A percentile compares a stretch with the other conserved stretches of the same genome.
phyloP scores from a whole-genome alignment of 2,888 invertebrate genomes.

The Xanthia togata region DNA sequence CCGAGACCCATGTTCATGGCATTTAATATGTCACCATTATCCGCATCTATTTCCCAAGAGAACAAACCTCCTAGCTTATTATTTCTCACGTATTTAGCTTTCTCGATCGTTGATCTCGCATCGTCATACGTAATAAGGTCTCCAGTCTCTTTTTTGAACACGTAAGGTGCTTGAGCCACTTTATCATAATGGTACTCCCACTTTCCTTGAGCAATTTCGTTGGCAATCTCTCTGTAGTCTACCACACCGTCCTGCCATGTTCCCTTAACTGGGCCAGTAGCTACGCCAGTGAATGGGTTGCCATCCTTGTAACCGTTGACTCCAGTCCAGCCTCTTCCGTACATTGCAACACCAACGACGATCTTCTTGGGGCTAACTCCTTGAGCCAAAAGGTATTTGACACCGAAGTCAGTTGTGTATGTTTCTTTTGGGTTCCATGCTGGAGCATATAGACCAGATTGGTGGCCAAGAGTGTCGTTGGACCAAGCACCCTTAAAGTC shows the following conservation, averaged over 20 bases:
- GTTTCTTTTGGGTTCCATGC: constrained; percentile 86
- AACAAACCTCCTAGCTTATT: constrained; percentile 87
- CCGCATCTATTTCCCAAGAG: constrained; percentile 88
- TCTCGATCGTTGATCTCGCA: constrained; percentile 86
- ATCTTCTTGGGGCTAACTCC: constrained; percentile 87
- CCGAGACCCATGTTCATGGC: constrained; percentile 88
- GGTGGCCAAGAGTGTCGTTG: constrained; percentile 86
- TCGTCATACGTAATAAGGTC: constrained; percentile 87
- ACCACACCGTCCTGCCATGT: constrained; percentile 89
- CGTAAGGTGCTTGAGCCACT: constrained; percentile 86
- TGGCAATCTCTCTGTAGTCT: constrained; percentile 87
- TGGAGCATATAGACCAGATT: constrained; percentile 85
- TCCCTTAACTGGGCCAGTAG: constrained; percentile 86
- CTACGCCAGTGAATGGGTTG: constrained; percentile 86
- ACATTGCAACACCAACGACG: constrained; percentile 88
- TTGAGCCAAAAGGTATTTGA: constrained; percentile 85
- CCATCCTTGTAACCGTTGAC: constrained; percentile 81
- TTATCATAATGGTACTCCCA: constrained; percentile 88
- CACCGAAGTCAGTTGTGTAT: constrained; percentile 88
- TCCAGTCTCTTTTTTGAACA: constrained; percentile 85
- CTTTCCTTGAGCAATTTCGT: constrained; percentile 83
- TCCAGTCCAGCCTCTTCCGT: constrained; percentile 88
- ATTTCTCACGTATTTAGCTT: constrained; percentile 87
- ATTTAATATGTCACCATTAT: constrained; percentile 87
- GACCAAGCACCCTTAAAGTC: constrained; percentile 89